Base-by-base conservation (phyloP, 2,888 invertebrate species). In the Nomada hirtipes region DNA sequence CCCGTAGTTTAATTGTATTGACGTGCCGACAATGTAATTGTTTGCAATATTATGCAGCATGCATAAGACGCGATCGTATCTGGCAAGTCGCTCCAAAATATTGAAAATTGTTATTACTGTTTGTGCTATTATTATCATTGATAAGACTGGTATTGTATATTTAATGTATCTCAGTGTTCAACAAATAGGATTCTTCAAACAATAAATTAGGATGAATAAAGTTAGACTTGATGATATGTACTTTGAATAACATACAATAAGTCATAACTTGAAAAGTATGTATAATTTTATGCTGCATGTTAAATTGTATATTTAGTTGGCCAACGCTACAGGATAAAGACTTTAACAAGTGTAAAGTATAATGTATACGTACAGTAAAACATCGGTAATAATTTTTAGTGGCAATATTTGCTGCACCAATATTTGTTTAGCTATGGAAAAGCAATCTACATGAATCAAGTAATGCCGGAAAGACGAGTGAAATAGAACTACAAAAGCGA, bases 1-100 rank as follows among this genome's bases (percentile, higher is more conserved):
- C 75, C 29, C 50, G 23, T 42, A 47, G n/a, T 63, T 68, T 53
- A 61, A 60, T 74, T 29, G 36, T 52, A 44, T 53, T 74, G 26
- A 63, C 29, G 18, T 9, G 52, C 4, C 13, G 29, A 47, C 52
- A 47, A 36, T n/a, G 59, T 74, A 53, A 53, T 77, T 47, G 29
- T n/a, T 52, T 29, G 26, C 4, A 20, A 61, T 23, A 53, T 44
- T 59, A 53, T 52, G 9, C 57, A 23, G 20, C 36, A 0, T 15
- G n/a, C 10, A 4, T 26, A 59, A 67, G 23, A 36, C 20, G 18
- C 13, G 65, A 50, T 29, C 13, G 11, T 20, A 61, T 70, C 29
- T 23, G 2, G 44, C 18, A n/a, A 60, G 20, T 60, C n/a, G 3
- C 11, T 42, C 13, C 23, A 47, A 18, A 15, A 11, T 3, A 47